A percentile compares a stretch with the other conserved stretches of the same genome.
phyloP scores from a whole-genome alignment of 2,113 vertebrate genomes.

The Bufo bufo region DNA sequence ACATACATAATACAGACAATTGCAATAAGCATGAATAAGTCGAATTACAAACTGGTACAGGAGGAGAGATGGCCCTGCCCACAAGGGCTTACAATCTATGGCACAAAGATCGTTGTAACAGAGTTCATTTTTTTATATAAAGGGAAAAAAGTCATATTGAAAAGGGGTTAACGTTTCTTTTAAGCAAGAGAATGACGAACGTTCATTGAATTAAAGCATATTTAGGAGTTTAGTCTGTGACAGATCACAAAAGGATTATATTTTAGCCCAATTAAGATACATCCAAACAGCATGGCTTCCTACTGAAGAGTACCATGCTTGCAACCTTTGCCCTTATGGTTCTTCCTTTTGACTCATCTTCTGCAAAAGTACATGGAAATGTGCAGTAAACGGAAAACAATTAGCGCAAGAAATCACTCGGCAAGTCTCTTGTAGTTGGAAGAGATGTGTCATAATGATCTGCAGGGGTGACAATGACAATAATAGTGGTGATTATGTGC shows the following conservation, averaged over 20 bases:
- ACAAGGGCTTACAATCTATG: not conserved
- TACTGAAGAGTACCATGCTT: not conserved
- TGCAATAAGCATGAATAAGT: too few relatives aligned
- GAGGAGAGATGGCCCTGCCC: too few relatives aligned
- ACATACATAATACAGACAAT: too few relatives aligned
- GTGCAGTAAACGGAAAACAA: not conserved
- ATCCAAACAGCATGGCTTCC: constrained; percentile 9
- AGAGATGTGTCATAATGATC: constrained; percentile 22
- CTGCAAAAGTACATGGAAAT: constrained; percentile 14
- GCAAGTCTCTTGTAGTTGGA: not conserved
- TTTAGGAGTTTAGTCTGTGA: not conserved
- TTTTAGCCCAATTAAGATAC: constrained; percentile 9
- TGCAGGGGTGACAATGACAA: constrained; percentile 5
- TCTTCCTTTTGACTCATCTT: not conserved
- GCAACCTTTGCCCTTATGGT: constrained; percentile 23
- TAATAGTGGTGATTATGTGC: constrained; percentile 1
- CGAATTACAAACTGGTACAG: too few relatives aligned
- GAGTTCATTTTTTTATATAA: not conserved
- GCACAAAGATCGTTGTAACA: not conserved
- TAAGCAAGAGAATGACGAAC: not conserved
- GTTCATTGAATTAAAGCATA: constrained; percentile 2
- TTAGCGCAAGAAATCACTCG: constrained; percentile 28
- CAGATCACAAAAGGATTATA: not conserved
- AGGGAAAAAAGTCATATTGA: too few relatives aligned
- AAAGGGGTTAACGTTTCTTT: not conserved